A percentile compares a stretch with the other conserved stretches of the same genome.
phyloP scores from a whole-genome alignment of 2,113 vertebrate species.

The Typhlomys cinereus region DNA sequence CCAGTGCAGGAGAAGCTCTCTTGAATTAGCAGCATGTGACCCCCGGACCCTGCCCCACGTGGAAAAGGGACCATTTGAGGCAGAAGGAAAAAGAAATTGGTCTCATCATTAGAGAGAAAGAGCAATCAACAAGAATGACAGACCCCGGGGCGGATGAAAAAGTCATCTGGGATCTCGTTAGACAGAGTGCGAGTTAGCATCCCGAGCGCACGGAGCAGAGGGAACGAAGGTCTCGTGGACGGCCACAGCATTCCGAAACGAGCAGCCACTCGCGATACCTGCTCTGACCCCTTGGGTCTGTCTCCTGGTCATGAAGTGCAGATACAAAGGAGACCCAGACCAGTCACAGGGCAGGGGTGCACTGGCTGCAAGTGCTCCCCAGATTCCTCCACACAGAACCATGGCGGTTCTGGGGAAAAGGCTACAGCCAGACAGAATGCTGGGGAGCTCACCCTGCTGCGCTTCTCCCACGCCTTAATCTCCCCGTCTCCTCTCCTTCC shows the following conservation, averaged over 20 bases:
- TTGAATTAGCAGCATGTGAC: too few species aligned
- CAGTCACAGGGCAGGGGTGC: neutral
- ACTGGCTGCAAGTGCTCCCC: neutral
- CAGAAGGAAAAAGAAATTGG: neutral
- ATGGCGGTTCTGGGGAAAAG: too few species aligned
- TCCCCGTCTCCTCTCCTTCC: neutral
- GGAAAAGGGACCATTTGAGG: neutral
- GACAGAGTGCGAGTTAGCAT: accelerated
- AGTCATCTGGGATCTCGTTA: neutral
- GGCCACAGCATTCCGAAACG: neutral
- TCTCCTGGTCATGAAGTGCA: neutral
- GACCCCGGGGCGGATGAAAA: neutral
- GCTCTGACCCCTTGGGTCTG: neutral
- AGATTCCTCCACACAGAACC: too few species aligned
- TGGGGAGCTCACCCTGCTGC: neutral
- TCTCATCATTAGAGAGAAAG: neutral
- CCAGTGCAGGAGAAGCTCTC: too few species aligned
- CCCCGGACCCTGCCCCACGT: neutral
- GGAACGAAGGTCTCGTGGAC: accelerated
- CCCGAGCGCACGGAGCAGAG: neutral
- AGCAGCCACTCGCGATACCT: neutral
- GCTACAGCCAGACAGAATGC: neutral
- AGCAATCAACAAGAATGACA: neutral
- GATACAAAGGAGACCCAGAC: neutral
- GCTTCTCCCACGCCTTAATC: neutral